Evolutionary conservation across 2,113 vertebrate species (phyloP).

Genomic region (Montifringilla adamsi): DNA sequence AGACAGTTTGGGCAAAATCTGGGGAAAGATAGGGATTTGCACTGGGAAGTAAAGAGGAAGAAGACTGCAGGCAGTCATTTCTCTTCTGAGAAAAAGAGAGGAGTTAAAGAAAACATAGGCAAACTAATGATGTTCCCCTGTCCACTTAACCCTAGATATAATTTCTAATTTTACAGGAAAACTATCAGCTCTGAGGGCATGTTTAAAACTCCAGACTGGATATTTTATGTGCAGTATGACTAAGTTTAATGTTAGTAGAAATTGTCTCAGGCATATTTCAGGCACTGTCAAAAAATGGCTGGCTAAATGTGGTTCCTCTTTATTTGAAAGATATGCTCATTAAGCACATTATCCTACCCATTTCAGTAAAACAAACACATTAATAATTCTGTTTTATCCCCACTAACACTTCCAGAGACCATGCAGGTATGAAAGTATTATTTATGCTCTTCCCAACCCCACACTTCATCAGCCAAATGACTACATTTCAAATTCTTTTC

Average conservation of each 20-base stretch:
- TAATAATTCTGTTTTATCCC: background rate
- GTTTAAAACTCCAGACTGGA: background rate
- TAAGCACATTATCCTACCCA: background rate
- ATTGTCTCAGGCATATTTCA: background rate
- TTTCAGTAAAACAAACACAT: conserved; percentile 21
- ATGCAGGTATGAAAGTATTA: background rate
- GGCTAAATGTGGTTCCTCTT: background rate
- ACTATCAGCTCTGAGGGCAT: background rate
- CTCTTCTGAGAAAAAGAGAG: background rate
- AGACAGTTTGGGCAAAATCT: background rate
- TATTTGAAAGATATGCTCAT: background rate
- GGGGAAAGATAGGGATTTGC: background rate
- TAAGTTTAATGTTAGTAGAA: background rate
- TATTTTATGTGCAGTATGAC: background rate
- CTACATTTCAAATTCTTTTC: background rate
- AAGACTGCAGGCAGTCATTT: background rate
- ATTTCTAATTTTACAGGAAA: background rate
- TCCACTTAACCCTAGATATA: background rate
- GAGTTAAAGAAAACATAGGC: background rate
- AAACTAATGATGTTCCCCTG: background rate
- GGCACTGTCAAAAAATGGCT: background rate
- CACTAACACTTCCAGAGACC: background rate
- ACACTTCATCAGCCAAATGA: background rate
- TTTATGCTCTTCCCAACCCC: background rate
- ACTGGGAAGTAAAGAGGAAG: background rate